Evolutionary conservation across 2,113 vertebrate species (phyloP), one percentile per base, ranked within the genome.

Genomic region (Pollimyrus isidori): DNA sequence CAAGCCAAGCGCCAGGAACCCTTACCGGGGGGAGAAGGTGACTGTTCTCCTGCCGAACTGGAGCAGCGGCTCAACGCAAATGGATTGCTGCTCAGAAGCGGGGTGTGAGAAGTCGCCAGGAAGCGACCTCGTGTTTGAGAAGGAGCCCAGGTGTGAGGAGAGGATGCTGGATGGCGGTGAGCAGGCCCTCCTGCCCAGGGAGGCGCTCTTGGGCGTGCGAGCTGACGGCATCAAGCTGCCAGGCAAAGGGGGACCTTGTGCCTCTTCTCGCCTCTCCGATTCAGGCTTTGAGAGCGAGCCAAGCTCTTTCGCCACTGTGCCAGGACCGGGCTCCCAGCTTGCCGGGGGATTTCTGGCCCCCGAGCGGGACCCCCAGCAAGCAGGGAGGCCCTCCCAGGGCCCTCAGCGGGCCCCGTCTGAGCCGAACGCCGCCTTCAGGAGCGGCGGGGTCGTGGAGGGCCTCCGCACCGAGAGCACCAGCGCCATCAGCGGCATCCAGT

Each of bases 221-320:
- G 95, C 95, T 90, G 97, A 99, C 62, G 88, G 93, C 87, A 92
- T 95, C 94, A 96, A 96, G 91, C 92, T 98, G 83, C 92, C 65
- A 87, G 95, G 96, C 45, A 97, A 97, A 58, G 93, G 92, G 91
- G 91, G 93, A 87, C 96, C 94, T 0, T 96, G 91, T 89, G 96
- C 97, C 89, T 99, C 98, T 9, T 98, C 98, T 87, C 96, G 97
- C 86, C 97, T 98, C 92, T 99, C 98, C 46, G 98, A 99, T 95
- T 99, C 98, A 0, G 98, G 98, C 90, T 96, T 98, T 82, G 98
- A 99, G 94, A 98, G 98, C 93, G 98, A 98, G 92, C 96, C 98
- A 53, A 99, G 97, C 94, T 99, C 98, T 90, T 97, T 97, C 92
- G 96, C 97, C 91, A 96, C 96, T 84, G 97, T 97, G 87, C 92